These are phyloP conservation scores for Platysteira castanea DNA, from an alignment of 2,113 vertebrate species.

Conservation along the genomic window DNA sequence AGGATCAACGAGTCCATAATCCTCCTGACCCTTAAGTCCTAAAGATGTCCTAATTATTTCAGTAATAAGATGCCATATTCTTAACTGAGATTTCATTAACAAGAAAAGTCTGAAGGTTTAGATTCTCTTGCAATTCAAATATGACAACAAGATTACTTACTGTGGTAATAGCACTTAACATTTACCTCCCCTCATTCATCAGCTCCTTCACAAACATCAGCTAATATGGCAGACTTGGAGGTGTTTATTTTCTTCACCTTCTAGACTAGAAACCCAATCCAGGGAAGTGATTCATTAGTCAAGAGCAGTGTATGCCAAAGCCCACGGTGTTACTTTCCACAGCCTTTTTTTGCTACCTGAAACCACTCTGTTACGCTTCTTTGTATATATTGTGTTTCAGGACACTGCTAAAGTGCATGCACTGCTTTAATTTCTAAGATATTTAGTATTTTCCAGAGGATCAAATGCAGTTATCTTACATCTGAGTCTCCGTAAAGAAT, in stretches of 20 bases:
- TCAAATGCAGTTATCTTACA: not conserved
- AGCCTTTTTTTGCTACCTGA: not conserved
- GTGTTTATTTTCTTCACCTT: constrained; percentile 12
- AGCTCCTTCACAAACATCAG: not conserved
- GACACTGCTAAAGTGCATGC: not conserved
- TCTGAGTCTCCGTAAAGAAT: not conserved
- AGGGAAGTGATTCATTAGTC: constrained; percentile 13
- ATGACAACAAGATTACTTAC: not conserved
- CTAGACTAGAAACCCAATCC: not conserved
- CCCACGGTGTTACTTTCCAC: not conserved
- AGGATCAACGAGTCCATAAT: not conserved
- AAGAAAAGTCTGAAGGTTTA: not conserved
- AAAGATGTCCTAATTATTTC: not conserved
- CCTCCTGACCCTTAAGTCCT: not conserved
- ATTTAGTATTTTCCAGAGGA: not conserved
- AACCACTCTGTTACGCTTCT: not conserved
- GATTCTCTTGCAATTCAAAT: not conserved
- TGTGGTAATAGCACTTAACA: not conserved
- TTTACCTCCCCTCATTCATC: not conserved
- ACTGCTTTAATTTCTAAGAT: not conserved
- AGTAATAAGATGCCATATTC: not conserved
- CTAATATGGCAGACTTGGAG: not conserved
- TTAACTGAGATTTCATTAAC: not conserved
- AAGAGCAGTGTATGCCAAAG: not conserved
- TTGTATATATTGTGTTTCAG: not conserved